Base-by-base conservation (phyloP, 2,888 invertebrate species). In the Nemoura dubitans region DNA sequence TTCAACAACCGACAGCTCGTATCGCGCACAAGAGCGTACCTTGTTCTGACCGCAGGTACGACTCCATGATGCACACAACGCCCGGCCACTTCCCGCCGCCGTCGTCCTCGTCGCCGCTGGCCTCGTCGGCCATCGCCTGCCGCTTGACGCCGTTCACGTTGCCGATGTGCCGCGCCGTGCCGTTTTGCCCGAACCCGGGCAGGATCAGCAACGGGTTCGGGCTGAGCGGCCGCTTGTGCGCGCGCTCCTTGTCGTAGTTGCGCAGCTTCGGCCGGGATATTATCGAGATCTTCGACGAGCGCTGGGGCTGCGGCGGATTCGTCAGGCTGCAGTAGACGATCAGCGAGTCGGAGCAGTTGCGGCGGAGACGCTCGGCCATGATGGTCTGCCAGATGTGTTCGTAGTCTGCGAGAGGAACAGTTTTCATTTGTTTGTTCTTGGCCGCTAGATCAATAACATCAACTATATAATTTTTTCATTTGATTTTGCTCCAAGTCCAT, bases 341-440 rank as follows among this genome's bases (percentile, higher is more conserved):
- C 85, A 89, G 85, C n/a, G 89, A 87, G 76, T 88, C 89, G 16
- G 88, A 87, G 85, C 89, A 87, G 83, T 89, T 89, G 29, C 89
- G 88, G 16, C 90, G 89, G 87, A 88, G 92, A 83, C 95, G 92
- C 89, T 95, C 95, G 90, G 93, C 93, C 1, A 95, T 89, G 88
- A 95, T 93, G 90, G 93, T 93, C 89, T 93, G 92, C 95, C 95
- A 95, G 83, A 93, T 92, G 85, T 91, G 92, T 91, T 95, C 95
- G 89, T 94, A 93, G 88, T 92, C 94, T 94, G 92, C 86, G 92
- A 93, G 36, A 21, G 36, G 10, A 10, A 36, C 36, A 10, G 36
- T 6, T n/a, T n/a, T n/a, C n/a, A n/a, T n/a, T n/a, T n/a, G n/a
- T n/a, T n/a, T n/a, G n/a, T n/a, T n/a, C n/a, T n/a, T n/a, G n/a